A percentile compares a stretch with the other conserved stretches of the same genome.
These are phyloP conservation scores for Aleiodes alternator DNA, from an alignment of 2,888 invertebrate species.

Conservation along the genomic window DNA sequence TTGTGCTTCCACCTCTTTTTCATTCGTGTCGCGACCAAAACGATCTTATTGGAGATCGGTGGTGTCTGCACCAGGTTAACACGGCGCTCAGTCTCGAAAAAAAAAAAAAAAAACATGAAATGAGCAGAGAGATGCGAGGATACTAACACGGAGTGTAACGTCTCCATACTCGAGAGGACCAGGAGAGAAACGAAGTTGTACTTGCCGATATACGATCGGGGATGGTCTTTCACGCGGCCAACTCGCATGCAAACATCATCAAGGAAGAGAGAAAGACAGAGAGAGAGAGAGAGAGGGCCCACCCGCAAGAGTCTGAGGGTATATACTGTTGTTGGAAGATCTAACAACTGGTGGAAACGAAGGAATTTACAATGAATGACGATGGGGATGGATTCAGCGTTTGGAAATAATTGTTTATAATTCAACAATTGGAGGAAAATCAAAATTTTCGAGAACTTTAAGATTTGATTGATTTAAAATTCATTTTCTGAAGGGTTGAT, in stretches of 20 bases:
- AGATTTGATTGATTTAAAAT: too few relatives aligned
- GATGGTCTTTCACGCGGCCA: conserved; percentile 59
- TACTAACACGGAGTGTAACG: conserved; percentile 63
- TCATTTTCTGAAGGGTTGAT: too few relatives aligned
- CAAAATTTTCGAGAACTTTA: too few relatives aligned
- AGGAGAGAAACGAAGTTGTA: conserved; percentile 67
- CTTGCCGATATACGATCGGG: conserved; percentile 72
- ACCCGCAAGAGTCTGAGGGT: conserved; percentile 68
- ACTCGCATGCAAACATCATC: conserved; percentile 39
- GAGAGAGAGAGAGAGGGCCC: conserved; percentile 63
- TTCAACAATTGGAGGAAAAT: too few relatives aligned
- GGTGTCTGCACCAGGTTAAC: conserved; percentile 39
- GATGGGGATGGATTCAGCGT: conserved; percentile 1
- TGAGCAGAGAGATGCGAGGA: conserved; percentile 38
- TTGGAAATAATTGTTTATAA: neutral
- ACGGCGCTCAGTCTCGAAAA: conserved; percentile 35
- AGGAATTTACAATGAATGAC: conserved; percentile 40
- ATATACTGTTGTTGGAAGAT: conserved; percentile 16
- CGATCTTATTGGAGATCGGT: conserved; percentile 43
- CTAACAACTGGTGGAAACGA: conserved; percentile 34
- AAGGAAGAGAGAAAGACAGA: conserved; percentile 32
- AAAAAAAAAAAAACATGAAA: neutral
- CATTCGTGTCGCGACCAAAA: conserved; percentile 42
- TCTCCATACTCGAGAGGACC: conserved; percentile 66
- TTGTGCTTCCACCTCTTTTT: conserved; percentile 37